Conservation (phyloP, 1,140 invertebrate species). For the Ganaspis sp. region DNA sequence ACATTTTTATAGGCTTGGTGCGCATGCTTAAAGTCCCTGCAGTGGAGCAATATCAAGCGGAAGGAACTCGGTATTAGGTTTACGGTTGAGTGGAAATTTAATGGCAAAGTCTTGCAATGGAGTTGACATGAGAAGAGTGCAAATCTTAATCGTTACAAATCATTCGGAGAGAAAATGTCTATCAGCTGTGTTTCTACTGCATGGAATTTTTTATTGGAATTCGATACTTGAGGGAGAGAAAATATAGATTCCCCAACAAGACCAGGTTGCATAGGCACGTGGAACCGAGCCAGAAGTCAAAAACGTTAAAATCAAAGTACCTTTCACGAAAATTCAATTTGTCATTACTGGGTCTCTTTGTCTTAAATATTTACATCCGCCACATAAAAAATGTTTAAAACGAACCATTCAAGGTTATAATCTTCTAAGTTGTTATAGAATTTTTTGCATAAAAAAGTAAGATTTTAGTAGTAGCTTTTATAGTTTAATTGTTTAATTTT, state of each 20-base stretch:
- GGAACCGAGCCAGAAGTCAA: constrained; percentile 69
- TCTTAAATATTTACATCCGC: too few relatives aligned
- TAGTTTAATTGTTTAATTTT: too few relatives aligned
- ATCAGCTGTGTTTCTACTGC: constrained; percentile 54
- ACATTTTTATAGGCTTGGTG: neutral
- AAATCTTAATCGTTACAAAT: constrained; percentile 51
- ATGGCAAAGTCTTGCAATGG: constrained; percentile 49
- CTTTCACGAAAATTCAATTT: constrained; percentile 69
- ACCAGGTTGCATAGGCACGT: constrained; percentile 58
- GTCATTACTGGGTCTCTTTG: constrained; percentile 64
- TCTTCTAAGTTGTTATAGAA: too few relatives aligned
- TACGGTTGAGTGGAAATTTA: constrained; percentile 54
- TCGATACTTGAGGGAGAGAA: constrained; percentile 62
- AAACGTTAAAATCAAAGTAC: constrained; percentile 70
- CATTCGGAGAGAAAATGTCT: constrained; percentile 60
- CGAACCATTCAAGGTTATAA: too few relatives aligned
- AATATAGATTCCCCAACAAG: constrained; percentile 44
- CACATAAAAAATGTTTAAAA: too few relatives aligned
- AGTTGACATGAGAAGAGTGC: constrained; percentile 48
- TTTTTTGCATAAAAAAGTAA: too few relatives aligned
- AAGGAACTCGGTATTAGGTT: constrained; percentile 33
- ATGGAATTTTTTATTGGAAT: constrained; percentile 70
- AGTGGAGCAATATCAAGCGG: neutral
- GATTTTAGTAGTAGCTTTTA: too few relatives aligned
- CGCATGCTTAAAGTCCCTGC: neutral